Conservation (phyloP, 2,113 vertebrate species). For the Rhinolophus sinicus region DNA sequence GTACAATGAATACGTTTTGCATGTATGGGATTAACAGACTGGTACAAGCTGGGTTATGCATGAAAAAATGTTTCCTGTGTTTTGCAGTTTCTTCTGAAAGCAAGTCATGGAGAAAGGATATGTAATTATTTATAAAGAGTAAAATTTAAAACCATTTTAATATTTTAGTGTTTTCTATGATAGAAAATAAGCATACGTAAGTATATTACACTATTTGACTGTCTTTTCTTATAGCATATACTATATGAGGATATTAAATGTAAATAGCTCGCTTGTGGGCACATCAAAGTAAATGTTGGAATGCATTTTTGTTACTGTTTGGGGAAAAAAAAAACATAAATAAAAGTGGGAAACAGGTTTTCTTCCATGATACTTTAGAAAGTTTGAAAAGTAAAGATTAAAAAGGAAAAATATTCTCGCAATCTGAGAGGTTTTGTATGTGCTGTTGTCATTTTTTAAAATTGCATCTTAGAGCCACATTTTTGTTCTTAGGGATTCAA, state of each 20-base stretch:
- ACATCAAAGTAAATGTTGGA: not conserved
- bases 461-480: not conserved
- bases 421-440: not conserved
- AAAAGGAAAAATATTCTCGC: not conserved
- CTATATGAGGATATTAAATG: not conserved
- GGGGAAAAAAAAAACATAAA: not conserved
- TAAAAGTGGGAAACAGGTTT: not conserved
- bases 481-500: slow-evolving; percentile 28
- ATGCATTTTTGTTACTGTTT: not conserved
- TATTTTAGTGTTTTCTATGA: not conserved
- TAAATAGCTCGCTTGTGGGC: not conserved
- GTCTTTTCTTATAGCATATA: not conserved
- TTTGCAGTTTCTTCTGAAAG: not conserved
- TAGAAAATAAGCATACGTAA: not conserved
- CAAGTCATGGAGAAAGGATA: not conserved
- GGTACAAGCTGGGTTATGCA: not conserved
- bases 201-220: not conserved
- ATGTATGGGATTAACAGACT: not conserved
- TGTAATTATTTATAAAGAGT: not conserved
- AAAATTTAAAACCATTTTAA: not conserved
- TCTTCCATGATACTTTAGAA: not conserved
- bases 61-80: not conserved
- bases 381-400: slow-evolving; percentile 5
- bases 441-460: not conserved
- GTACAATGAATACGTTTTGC: not conserved